A percentile compares a stretch with the other conserved stretches of the same genome.
phyloP scores from a whole-genome alignment of 1,140 invertebrate genomes.

The Proctacanthus coquilletti region DNA sequence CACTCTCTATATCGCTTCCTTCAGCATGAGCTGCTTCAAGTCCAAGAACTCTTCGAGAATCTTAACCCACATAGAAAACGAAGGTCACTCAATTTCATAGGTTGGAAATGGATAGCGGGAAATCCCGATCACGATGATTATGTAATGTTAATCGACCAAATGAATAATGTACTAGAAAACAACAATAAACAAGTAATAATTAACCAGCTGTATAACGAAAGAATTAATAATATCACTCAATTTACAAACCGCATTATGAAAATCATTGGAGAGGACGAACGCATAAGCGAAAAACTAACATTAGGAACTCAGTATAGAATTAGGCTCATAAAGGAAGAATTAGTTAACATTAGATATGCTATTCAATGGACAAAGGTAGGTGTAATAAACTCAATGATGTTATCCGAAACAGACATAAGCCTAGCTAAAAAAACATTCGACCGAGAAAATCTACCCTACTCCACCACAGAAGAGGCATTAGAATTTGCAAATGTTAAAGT shows the following conservation, averaged over 20 bases:
- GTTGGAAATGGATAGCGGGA: neutral
- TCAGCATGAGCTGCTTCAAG: neutral
- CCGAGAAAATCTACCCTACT: neutral
- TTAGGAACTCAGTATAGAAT: neutral
- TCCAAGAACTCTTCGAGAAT: neutral
- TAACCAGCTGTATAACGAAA: neutral
- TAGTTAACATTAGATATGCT: neutral
- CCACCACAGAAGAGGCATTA: neutral
- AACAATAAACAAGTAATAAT: neutral
- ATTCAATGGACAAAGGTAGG: neutral
- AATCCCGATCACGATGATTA: neutral
- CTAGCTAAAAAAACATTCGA: neutral
- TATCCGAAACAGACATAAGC: neutral
- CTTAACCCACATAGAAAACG: neutral
- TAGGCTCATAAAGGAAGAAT: neutral
- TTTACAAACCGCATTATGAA: neutral
- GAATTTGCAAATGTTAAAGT: neutral
- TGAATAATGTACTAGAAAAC: neutral
- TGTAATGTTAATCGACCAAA: neutral
- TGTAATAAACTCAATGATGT: neutral
- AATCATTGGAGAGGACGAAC: neutral
- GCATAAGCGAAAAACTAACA: neutral
- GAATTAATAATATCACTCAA: neutral
- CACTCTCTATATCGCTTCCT: neutral
- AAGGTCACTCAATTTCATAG: neutral